Conservation (phyloP, 64 coral and sea anemone species). For the Dendrophyllia cribrosa region DNA sequence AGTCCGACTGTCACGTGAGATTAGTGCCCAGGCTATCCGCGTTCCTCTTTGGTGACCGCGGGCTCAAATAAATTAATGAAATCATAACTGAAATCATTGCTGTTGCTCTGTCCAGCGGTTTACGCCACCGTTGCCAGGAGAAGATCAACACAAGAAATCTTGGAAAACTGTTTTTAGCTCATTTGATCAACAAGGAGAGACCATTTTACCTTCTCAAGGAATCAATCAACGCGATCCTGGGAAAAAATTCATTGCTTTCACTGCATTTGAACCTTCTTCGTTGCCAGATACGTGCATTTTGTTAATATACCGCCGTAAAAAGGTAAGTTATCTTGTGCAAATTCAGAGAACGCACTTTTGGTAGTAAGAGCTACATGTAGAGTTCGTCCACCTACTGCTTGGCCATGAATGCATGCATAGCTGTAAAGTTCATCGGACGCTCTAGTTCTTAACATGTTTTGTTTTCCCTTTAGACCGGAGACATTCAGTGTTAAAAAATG, state of each 20-base stretch:
- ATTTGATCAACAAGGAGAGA: background rate
- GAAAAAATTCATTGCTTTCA: background rate
- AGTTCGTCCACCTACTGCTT: background rate
- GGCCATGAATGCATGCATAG: background rate
- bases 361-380: background rate
- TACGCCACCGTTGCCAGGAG: constrained; percentile 10
- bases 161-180: background rate
- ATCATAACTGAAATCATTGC: background rate
- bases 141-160: background rate
- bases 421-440: background rate
- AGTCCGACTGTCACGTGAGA: too few species aligned
- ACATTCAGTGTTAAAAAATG: constrained; percentile 40
- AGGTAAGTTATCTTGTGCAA: background rate
- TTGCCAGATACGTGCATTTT: background rate
- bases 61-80: too few species aligned
- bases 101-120: background rate
- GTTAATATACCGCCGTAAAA: background rate
- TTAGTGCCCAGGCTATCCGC: too few species aligned
- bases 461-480: background rate
- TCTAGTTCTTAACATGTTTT: background rate
- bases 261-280: background rate
- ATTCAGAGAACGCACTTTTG: too few species aligned
- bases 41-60: too few species aligned
- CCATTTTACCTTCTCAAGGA: background rate
- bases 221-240: background rate